Conservation (phyloP, 1,140 invertebrate species). For the Saccostrea echinata region DNA sequence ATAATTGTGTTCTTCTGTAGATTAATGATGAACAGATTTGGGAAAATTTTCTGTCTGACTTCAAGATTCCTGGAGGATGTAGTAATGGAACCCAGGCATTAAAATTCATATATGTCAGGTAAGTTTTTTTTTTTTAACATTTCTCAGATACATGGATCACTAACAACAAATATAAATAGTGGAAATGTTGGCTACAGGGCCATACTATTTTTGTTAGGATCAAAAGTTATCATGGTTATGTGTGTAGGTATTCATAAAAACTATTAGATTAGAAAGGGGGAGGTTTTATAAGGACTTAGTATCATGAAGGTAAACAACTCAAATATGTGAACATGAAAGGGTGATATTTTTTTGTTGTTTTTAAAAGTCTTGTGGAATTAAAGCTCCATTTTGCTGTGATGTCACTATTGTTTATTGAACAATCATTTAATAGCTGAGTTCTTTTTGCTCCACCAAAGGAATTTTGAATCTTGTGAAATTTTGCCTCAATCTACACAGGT, state of each 20-base stretch:
- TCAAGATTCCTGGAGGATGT: constrained; percentile 89
- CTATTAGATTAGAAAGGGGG: background rate
- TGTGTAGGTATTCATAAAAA: background rate
- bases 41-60: constrained; percentile 88
- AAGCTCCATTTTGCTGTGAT: background rate
- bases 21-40: constrained; percentile 92
- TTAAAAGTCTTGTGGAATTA: background rate
- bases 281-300: background rate
- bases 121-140: constrained; percentile 76
- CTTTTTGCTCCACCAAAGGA: background rate
- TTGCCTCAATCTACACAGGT: background rate
- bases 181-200: background rate
- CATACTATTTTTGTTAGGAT: background rate
- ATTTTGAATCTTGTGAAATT: background rate
- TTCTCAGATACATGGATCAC: background rate
- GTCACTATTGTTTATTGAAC: background rate
- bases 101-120: constrained; percentile 93
- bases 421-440: background rate
- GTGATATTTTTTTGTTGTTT: background rate
- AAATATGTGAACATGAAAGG: background rate
- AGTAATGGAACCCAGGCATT: constrained; percentile 92
- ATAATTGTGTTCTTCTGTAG: constrained; percentile 83
- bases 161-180: background rate
- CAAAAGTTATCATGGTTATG: background rate
- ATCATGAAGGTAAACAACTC: background rate